Evolutionary conservation across 2,888 invertebrate species (phyloP), one percentile per base, ranked within the genome.

Genomic region (Aleiodes alternator): DNA sequence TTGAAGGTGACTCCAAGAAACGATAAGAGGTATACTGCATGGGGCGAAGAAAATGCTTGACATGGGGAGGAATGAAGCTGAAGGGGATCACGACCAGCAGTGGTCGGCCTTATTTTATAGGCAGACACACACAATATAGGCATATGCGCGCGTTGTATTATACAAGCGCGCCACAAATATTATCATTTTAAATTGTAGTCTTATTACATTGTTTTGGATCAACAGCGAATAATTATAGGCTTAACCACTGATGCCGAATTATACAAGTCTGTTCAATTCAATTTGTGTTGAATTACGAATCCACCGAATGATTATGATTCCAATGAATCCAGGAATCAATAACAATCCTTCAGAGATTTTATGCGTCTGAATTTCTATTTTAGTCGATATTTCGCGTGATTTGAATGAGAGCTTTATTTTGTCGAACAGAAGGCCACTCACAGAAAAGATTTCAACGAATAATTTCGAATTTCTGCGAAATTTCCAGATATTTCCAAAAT

Each of bases 201-300:
- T 86, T 86, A 86, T 86, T 84, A 84, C 83, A 83, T 83, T 80
- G 82, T 82, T 81, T 82, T 75, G 79, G 79, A 79, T 80, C 84
- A 84, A 79, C 84, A 84, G 81, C 3, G 82, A 85, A 85, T 85
- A 86, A 85, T 80, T 78, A 76, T 86, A 11, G 80, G 78, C 77
- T 79, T 76, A 78, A 82, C 81, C 84, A 80, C 80, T 80, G 80
- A 2, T 11, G 80, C 75, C 81, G 80, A 82, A 85, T 86, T 85
- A 86, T 85, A 85, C 86, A 85, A 6, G 6, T 34, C 4, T 85
- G 84, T 86, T 84, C 83, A 84, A 85, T 87, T 86, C 84, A 78
- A 81, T 79, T 43, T 9, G 43, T 9, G 23, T 23, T 48, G 64
- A 16, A 64, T 61, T 38, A 61, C 11, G 6, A 61, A 38, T 38